Evolutionary conservation across 2,113 vertebrate species (phyloP).

Genomic region (Hippoglossus stenolepis): DNA sequence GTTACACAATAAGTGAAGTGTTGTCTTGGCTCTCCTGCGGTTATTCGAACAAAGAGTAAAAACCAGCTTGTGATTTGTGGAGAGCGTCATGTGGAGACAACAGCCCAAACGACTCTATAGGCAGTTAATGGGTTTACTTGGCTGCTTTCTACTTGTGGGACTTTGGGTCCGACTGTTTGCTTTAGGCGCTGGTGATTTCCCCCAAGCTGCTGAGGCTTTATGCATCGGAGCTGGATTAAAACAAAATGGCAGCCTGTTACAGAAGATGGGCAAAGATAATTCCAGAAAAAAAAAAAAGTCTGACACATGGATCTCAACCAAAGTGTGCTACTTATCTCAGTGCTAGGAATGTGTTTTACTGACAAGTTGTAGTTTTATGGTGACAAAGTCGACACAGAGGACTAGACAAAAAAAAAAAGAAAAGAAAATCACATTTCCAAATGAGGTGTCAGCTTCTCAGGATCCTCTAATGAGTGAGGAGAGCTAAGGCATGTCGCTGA

Average conservation of each 20-base stretch:
- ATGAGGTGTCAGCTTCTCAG: slow-evolving; percentile 28
- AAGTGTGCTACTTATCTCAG: slow-evolving; percentile 18
- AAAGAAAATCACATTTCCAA: slow-evolving; percentile 24
- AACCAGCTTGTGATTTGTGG: slow-evolving; percentile 60
- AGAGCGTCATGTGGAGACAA: slow-evolving; percentile 41
- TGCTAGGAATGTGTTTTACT: slow-evolving; percentile 31
- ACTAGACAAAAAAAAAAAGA: background rate
- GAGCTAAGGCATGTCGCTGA: slow-evolving; percentile 63
- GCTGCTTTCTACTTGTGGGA: slow-evolving; percentile 70
- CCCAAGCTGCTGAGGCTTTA: slow-evolving; percentile 59
- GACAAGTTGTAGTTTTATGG: slow-evolving; percentile 11
- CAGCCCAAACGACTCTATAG: slow-evolving; percentile 64
- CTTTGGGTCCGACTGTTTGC: slow-evolving; percentile 68
- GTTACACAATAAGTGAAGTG: slow-evolving; percentile 9
- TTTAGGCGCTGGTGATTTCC: slow-evolving; percentile 70
- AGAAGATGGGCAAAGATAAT: slow-evolving; percentile 44
- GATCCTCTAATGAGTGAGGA: slow-evolving; percentile 56
- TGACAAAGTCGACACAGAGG: slow-evolving; percentile 12
- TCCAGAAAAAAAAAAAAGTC: slow-evolving; percentile 2
- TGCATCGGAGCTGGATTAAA: slow-evolving; percentile 66
- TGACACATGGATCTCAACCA: slow-evolving; percentile 14
- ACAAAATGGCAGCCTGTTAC: slow-evolving; percentile 67
- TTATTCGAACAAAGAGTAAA: slow-evolving; percentile 43
- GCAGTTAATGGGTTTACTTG: slow-evolving; percentile 73
- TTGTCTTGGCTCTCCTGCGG: slow-evolving; percentile 21